Evolutionary conservation across 2,797 vertebrate genomes (phyloP), one percentile per base, ranked within the genome.

Genomic region (Xerus rutilus): DNA sequence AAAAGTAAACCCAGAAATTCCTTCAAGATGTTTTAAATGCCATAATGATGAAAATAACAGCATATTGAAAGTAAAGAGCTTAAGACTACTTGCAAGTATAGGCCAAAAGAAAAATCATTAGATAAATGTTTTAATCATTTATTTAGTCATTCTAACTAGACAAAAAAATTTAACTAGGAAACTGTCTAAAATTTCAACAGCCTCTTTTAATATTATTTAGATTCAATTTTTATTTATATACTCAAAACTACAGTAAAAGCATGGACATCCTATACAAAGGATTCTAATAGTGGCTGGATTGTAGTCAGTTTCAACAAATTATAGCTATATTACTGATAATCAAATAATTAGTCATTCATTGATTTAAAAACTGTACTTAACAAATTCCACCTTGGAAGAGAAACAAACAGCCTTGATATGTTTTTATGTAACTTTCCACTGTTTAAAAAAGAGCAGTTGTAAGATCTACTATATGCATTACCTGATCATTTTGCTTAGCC

Each of bases 401-500:
- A 62, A 85, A 91, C 1, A 72, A 13, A 77, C 21, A 87, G 57
- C 57, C 1, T 32, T 73, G 35, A 13, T 59, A 45, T n/a, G 35
- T 64, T 54, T 70, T 39, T 39, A 93, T 30, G 1, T 32, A 93
- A 10, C 2, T 62, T 18, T 89, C 11, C 25, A 39, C 1, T 84
- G 5, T 47, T 92, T 96, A 72, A 74, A 92, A 90, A 15, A 92
- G 18, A 89, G 73, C 2, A 35, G 11, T 25, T 92, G 32, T 17
- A 72, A 10, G 32, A 64, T 92, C 78, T 64, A 70, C 39, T 62
- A 47, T 45, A 79, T 49, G 70, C 43, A 30, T 97, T 97, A 99
- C 99, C 99, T 99, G 99, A 96, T 99, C 99, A 5, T 98, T 98
- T 11, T 98, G 98, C 96, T 98, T 98, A 97, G 98, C 99, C 95